These are phyloP conservation scores for Strix aluco DNA, from an alignment of 2,113 vertebrate species.

Conservation along the genomic window DNA sequence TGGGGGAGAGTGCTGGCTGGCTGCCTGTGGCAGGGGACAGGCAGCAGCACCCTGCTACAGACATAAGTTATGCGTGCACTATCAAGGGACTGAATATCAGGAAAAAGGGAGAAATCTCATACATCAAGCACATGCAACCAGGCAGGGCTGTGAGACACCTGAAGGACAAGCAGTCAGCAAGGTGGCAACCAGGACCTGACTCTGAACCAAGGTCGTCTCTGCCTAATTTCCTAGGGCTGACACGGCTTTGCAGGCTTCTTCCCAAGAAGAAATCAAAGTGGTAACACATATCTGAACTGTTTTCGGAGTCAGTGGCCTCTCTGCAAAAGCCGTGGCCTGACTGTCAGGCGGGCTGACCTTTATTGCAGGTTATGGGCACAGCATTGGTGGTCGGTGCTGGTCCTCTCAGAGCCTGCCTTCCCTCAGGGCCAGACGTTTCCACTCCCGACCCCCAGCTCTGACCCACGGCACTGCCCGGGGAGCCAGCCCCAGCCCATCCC, in stretches of 20 bases:
- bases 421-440: not conserved
- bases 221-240: not conserved
- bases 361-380: not conserved
- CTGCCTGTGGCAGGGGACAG: not conserved
- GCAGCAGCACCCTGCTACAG: not conserved
- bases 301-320: not conserved
- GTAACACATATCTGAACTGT: not conserved
- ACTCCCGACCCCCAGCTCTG: not conserved
- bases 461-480: not conserved
- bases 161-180: not conserved
- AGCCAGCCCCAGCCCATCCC: not conserved
- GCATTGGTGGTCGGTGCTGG: fast-evolving
- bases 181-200: not conserved
- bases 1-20: fast-evolving
- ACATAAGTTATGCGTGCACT: fast-evolving
- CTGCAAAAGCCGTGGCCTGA: not conserved
- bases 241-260: not conserved
- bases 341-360: not conserved
- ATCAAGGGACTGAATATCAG: not conserved
- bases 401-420: not conserved
- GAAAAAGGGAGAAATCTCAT: not conserved
- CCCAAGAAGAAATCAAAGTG: not conserved
- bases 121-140: fast-evolving
- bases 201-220: not conserved
- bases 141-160: not conserved